A percentile compares a stretch with the other conserved stretches of the same genome.
Conservation (phyloP, 1,140 invertebrate species). For the Heterodera schachtii region DNA sequence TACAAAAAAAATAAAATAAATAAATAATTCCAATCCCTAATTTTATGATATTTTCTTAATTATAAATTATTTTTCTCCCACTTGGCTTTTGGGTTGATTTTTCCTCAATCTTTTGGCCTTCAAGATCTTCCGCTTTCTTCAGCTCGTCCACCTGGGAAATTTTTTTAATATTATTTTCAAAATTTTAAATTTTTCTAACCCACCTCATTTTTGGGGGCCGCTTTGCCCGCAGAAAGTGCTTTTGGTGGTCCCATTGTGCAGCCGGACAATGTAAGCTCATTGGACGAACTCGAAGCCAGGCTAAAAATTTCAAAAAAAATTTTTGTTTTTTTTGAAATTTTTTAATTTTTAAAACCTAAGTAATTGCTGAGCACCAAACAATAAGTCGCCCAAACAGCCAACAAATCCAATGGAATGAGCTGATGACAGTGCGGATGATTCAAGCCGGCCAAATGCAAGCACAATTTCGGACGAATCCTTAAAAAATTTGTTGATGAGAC, state of each 20-base stretch:
- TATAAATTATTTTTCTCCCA: not conserved
- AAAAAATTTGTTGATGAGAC: not conserved
- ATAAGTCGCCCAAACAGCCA: conserved; percentile 85
- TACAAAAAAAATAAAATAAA: too few species aligned
- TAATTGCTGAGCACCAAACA: conserved; percentile 73
- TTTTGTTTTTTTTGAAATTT: conserved; percentile 42
- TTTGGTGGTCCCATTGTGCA: conserved; percentile 69
- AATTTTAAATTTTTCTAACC: not conserved
- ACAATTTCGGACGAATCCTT: conserved; percentile 31
- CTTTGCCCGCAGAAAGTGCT: conserved; percentile 18
- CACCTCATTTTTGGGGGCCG: conserved; percentile 17
- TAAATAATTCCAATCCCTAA: too few species aligned
- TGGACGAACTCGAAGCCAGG: conserved; percentile 72
- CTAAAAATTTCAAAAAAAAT: conserved; percentile 72
- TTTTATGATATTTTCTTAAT: too few species aligned
- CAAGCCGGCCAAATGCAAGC: conserved; percentile 24
- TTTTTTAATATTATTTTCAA: not conserved
- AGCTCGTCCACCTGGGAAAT: not conserved
- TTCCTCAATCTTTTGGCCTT: not conserved
- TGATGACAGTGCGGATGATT: conserved; percentile 20
- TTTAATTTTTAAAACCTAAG: not conserved
- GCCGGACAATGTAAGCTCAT: conserved; percentile 70
- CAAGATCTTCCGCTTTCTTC: not conserved
- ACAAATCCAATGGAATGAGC: conserved; percentile 69
- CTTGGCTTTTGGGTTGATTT: not conserved